Conservation (phyloP, 1,140 invertebrate genomes). For the Calycopis cecrops region DNA sequence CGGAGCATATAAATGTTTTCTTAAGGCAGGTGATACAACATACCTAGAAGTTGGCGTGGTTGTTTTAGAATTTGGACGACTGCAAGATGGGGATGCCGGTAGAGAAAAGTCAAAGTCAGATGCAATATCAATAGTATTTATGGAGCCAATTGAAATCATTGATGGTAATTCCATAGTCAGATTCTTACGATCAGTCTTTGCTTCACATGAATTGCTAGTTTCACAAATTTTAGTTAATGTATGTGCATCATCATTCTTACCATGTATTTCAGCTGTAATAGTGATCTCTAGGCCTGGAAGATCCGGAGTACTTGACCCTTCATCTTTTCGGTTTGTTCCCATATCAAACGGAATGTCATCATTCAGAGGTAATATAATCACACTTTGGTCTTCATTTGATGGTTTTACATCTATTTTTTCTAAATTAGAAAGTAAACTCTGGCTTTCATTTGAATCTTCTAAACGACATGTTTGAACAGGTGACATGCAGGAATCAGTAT, state of each 20-base stretch:
- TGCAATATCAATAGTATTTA: no score
- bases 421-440: not conserved
- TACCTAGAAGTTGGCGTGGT: constrained; percentile 1
- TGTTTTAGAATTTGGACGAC: constrained; percentile 9
- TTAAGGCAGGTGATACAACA: no score
- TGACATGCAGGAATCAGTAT: constrained; percentile 8
- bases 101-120: no score
- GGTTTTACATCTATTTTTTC: not conserved
- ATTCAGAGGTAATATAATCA: constrained; percentile 1
- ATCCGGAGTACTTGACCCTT: constrained; percentile 6
- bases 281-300: constrained; percentile 1
- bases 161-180: no score
- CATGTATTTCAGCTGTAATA: constrained; percentile 4
- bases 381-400: constrained; percentile 8
- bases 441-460: constrained; percentile 3
- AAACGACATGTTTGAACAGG: constrained; percentile 3
- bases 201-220: no score
- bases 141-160: no score
- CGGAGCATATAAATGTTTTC: no score
- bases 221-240: not conserved
- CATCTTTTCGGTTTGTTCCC: constrained; percentile 4
- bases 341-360: constrained; percentile 9
- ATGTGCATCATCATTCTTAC: not conserved
- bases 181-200: no score
- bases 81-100: constrained; percentile 3